Conservation (phyloP, 2,888 invertebrate genomes). For the Calameuta pallipes region DNA sequence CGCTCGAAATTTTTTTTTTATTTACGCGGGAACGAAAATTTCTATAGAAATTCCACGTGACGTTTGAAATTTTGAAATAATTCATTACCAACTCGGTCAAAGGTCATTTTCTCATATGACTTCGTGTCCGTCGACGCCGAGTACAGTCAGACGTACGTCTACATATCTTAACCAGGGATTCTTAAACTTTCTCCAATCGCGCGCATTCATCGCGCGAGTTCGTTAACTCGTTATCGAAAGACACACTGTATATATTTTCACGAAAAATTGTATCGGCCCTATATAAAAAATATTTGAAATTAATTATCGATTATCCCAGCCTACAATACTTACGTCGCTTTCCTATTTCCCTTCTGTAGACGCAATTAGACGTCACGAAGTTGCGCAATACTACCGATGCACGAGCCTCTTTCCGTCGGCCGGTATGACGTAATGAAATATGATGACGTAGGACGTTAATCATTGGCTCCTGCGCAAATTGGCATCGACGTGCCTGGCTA, state of each 20-base stretch:
- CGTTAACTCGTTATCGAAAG: not conserved
- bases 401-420: not conserved
- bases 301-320: not conserved
- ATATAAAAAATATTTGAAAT: not conserved
- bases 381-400: not conserved
- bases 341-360: not conserved
- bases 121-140: no score
- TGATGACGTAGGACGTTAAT: slow-evolving; percentile 21
- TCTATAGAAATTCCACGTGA: not conserved
- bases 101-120: not conserved
- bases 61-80: not conserved
- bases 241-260: not conserved
- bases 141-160: no score
- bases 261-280: no score
- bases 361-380: not conserved
- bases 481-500: slow-evolving; percentile 40
- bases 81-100: not conserved
- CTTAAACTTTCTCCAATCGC: not conserved
- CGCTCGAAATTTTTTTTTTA: not conserved
- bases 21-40: not conserved
- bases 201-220: not conserved
- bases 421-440: not conserved
- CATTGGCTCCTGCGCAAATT: slow-evolving; percentile 35
- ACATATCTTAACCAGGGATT: not conserved
- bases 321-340: not conserved